phyloP scores from a whole-genome alignment of 2,113 vertebrate genomes.

The Falco punctatus region DNA sequence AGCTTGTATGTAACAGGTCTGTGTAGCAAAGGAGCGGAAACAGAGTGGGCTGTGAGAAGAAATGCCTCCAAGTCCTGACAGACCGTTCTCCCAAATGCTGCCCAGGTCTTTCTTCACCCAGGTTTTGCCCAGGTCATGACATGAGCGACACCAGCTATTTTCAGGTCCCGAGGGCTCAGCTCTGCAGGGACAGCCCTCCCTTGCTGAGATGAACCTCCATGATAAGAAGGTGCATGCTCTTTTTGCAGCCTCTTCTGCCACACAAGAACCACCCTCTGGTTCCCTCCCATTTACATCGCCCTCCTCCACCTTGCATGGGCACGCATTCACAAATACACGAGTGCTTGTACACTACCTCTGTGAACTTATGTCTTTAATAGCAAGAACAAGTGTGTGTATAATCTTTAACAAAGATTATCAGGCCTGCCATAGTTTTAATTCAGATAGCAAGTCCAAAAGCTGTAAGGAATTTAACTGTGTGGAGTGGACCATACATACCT shows the following conservation, averaged over 20 bases:
- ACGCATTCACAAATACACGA: background rate
- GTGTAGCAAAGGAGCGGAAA: background rate
- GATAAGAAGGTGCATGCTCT: background rate
- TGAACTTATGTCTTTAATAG: background rate
- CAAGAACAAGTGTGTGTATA: background rate
- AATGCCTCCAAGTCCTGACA: background rate
- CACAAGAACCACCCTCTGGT: background rate
- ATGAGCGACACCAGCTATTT: background rate
- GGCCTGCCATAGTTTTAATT: background rate
- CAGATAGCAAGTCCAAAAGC: background rate
- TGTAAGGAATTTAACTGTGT: background rate
- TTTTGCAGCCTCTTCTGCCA: background rate
- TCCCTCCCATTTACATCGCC: background rate
- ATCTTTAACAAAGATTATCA: background rate
- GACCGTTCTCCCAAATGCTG: background rate
- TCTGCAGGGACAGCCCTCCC: background rate
- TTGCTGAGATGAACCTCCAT: background rate
- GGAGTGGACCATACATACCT: background rate
- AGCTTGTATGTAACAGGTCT: rapidly evolving
- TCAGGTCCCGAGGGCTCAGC: background rate
- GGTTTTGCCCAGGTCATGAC: background rate
- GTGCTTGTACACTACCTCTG: too few relatives aligned
- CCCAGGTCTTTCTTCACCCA: background rate
- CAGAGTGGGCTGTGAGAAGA: background rate
- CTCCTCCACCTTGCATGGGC: background rate